Evolutionary conservation across 2,888 invertebrate genomes (phyloP).

Genomic region (Drosophila mayaguana): DNA sequence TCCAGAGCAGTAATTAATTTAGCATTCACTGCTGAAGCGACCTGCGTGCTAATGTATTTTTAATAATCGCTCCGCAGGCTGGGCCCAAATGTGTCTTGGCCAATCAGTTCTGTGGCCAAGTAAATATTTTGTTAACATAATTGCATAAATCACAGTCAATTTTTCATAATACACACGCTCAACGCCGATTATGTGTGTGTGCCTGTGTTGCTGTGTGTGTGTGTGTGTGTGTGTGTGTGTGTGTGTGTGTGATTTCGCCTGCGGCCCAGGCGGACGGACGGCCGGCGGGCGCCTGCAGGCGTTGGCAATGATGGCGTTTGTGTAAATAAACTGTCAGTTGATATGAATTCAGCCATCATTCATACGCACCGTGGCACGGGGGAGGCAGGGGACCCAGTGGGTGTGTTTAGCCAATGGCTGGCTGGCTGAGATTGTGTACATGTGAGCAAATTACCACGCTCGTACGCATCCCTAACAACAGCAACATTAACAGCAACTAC

Average conservation of each 20-base stretch:
- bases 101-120: constrained; percentile 71
- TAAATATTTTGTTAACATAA: constrained; percentile 79
- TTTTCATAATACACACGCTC: constrained; percentile 64
- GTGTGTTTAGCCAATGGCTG: constrained; percentile 19
- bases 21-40: constrained; percentile 5
- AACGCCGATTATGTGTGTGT: constrained; percentile 54
- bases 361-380: constrained; percentile 52
- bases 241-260: constrained; percentile 6
- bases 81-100: constrained; percentile 52
- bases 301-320: constrained; percentile 72
- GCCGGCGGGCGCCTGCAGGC: constrained; percentile 37
- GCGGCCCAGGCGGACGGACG: constrained; percentile 18
- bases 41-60: constrained; percentile 37
- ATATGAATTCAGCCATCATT: constrained; percentile 74
- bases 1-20: constrained; percentile 30
- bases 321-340: constrained; percentile 80
- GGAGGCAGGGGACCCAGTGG: background rate
- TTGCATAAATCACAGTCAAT: constrained; percentile 78
- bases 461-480: constrained; percentile 65
- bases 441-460: constrained; percentile 70
- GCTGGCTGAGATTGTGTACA: constrained; percentile 52
- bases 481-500: constrained; percentile 13
- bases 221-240: constrained; percentile 15
- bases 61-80: constrained; percentile 41
- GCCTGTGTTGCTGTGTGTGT: constrained; percentile 8